phyloP scores from a whole-genome alignment of 2,888 invertebrate species.

The Volucella inanis region DNA sequence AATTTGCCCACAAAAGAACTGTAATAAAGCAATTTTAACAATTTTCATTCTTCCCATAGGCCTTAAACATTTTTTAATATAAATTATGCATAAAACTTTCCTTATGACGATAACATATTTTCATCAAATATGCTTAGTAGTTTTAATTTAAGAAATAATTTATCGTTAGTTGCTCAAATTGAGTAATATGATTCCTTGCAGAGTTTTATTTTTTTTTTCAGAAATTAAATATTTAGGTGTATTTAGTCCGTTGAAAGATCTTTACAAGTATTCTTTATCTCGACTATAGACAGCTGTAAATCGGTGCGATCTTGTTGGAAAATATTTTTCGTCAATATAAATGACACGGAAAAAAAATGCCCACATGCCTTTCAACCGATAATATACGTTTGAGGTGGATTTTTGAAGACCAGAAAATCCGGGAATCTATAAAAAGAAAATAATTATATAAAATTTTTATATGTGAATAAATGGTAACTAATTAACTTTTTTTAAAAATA shows the following conservation, averaged over 20 bases:
- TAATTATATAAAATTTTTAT: not conserved
- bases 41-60: too few species aligned
- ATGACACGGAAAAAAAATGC: constrained; percentile 79
- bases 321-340: constrained; percentile 87
- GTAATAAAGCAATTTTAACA: too few species aligned
- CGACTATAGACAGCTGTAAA: constrained; percentile 95
- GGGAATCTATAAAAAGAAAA: constrained; percentile 79
- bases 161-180: not conserved
- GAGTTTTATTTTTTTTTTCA: not conserved
- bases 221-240: too few species aligned
- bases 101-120: too few species aligned
- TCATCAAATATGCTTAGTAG: too few species aligned
- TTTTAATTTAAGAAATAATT: not conserved
- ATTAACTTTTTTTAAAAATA: not conserved
- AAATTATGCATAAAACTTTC: too few species aligned
- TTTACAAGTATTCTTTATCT: constrained; percentile 95
- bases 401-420: constrained; percentile 86
- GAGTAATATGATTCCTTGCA: not conserved
- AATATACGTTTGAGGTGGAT: constrained; percentile 82
- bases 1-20: too few species aligned
- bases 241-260: not conserved
- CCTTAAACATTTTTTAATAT: too few species aligned
- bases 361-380: constrained; percentile 79
- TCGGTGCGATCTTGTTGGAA: constrained; percentile 90
- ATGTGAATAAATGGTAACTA: not conserved